A percentile compares a stretch with the other conserved stretches of the same genome.
Conservation (phyloP, 2,797 vertebrate species). For the Rachycentron canadum region DNA sequence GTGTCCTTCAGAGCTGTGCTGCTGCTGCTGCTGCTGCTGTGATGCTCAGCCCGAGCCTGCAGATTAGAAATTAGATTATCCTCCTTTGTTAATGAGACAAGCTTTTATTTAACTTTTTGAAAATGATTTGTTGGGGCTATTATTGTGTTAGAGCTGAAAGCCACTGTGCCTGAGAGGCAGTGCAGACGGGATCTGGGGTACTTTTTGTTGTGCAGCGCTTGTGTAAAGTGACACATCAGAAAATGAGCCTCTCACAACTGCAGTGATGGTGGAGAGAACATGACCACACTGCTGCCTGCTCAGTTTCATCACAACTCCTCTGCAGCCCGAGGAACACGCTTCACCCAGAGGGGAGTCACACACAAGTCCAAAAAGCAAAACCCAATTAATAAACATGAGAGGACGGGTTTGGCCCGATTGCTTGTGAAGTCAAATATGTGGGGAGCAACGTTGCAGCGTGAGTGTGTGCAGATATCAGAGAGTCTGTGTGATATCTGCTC, state of each 20-base stretch:
- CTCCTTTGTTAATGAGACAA: constrained; percentile 53
- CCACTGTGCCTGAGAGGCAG: constrained; percentile 13
- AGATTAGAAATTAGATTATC: constrained; percentile 60
- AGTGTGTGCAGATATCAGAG: constrained; percentile 62
- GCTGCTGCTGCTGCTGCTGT: constrained; percentile 20
- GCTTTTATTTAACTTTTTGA: constrained; percentile 53
- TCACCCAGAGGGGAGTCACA: constrained; percentile 63
- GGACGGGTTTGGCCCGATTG: constrained; percentile 63
- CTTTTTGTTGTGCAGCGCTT: constrained; percentile 22
- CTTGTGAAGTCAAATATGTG: constrained; percentile 63
- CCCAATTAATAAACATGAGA: constrained; percentile 81
- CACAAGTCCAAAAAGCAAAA: constrained; percentile 69
- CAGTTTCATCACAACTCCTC: constrained; percentile 66
- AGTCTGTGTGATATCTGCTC: constrained; percentile 74
- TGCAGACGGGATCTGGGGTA: neutral
- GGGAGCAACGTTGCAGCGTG: constrained; percentile 47
- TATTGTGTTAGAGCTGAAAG: constrained; percentile 8
- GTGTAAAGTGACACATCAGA: constrained; percentile 59
- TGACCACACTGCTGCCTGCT: constrained; percentile 54
- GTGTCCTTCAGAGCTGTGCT: constrained; percentile 57
- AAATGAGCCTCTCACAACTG: constrained; percentile 54
- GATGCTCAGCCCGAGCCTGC: constrained; percentile 32
- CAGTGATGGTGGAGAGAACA: constrained; percentile 39
- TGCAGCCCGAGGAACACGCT: constrained; percentile 48
- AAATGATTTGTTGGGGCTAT: constrained; percentile 32